Conservation (phyloP, 2,113 vertebrate species). For the Euleptes europaea region DNA sequence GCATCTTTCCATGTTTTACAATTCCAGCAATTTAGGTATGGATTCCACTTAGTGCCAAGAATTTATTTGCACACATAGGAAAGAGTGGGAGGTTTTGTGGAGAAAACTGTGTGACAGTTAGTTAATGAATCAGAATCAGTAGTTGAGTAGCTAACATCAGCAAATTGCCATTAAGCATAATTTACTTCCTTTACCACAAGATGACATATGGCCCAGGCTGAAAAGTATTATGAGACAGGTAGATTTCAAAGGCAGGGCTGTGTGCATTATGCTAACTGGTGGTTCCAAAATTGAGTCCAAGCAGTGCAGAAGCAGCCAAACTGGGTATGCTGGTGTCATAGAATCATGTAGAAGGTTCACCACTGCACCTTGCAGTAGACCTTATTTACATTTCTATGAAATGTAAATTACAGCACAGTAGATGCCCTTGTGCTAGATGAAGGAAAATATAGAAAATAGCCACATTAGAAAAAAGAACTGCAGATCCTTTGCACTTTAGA, state of each 20-base stretch:
- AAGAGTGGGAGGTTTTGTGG: not conserved
- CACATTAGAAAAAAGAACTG: not conserved
- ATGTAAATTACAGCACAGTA: not conserved
- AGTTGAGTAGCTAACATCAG: not conserved
- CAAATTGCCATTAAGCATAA: not conserved
- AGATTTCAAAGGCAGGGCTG: not conserved
- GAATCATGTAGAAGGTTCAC: not conserved
- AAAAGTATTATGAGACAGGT: not conserved
- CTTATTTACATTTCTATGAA: not conserved
- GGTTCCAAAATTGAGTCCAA: not conserved
- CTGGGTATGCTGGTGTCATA: not conserved
- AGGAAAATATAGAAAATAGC: not conserved
- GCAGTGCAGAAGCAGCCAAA: not conserved
- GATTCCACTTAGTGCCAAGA: not conserved
- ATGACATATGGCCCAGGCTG: not conserved
- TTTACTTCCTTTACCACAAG: not conserved
- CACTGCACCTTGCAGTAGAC: not conserved
- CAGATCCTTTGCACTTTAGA: too few species aligned
- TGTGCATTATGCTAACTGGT: not conserved
- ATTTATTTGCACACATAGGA: not conserved
- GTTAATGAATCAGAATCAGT: not conserved
- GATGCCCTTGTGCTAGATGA: not conserved
- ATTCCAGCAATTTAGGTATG: not conserved
- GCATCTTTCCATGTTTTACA: slow-evolving; percentile 3
- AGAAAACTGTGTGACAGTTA: not conserved